A percentile compares a stretch with the other conserved stretches of the same genome.
phyloP scores from a whole-genome alignment of 2,113 vertebrate genomes.

The Macrotis lagotis region DNA sequence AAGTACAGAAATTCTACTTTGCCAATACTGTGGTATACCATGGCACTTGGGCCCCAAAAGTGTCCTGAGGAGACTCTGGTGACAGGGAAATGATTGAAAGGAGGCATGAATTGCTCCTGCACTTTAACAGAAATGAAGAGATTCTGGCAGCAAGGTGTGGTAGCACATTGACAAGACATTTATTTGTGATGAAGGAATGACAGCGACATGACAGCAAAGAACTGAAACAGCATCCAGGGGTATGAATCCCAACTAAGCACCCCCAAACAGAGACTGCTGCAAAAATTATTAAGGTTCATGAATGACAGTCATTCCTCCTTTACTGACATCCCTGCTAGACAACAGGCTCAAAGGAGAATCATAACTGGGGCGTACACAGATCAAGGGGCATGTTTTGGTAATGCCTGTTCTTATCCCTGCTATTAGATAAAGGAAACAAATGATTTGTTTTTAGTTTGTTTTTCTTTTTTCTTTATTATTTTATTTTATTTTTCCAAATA shows the following conservation, averaged over 20 bases:
- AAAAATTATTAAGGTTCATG: constrained; percentile 7
- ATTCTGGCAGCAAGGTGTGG: constrained; percentile 9
- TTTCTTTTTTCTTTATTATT: too few relatives aligned
- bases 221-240: background rate
- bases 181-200: background rate
- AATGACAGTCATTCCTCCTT: background rate
- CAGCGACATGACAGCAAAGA: background rate
- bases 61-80: constrained; percentile 25
- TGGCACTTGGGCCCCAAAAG: background rate
- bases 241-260: background rate
- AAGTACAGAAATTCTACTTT: constrained; percentile 12
- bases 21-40: background rate
- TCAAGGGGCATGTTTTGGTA: background rate
- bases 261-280: background rate
- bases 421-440: background rate
- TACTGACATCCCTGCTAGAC: constrained; percentile 18
- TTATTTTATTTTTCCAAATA: too few relatives aligned
- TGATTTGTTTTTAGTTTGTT: constrained; percentile 16
- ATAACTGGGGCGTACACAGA: constrained; percentile 9
- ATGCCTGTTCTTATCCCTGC: background rate
- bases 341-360: background rate
- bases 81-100: constrained; percentile 4
- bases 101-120: constrained; percentile 7
- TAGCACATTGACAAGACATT: background rate
- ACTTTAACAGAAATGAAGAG: constrained; percentile 33